phyloP scores from a whole-genome alignment of 2,888 invertebrate species.

The Drosophila niveifrons region DNA sequence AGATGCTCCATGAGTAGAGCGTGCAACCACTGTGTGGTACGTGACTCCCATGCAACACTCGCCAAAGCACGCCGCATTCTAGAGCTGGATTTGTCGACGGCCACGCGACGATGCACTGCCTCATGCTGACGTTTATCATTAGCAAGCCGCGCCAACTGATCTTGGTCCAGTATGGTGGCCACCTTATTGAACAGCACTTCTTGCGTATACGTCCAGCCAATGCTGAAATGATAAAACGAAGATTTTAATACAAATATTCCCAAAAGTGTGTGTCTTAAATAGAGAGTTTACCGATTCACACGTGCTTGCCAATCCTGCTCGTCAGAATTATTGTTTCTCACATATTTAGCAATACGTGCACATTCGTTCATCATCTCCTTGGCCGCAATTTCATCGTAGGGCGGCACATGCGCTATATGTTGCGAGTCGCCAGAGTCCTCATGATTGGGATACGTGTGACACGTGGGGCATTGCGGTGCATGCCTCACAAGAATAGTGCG shows the following conservation, averaged over 20 bases:
- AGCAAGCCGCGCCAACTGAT: slow-evolving; percentile 89
- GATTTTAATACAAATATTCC: not conserved
- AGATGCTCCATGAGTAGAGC: slow-evolving; percentile 89
- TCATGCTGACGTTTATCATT: slow-evolving; percentile 88
- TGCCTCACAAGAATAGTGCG: slow-evolving; percentile 83
- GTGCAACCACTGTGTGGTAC: slow-evolving; percentile 92
- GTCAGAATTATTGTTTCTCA: slow-evolving; percentile 86
- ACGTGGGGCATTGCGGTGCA: slow-evolving; percentile 84
- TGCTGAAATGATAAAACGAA: slow-evolving; percentile 79
- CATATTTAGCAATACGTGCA: slow-evolving; percentile 88
- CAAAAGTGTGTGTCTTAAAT: not conserved
- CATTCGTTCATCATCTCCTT: slow-evolving; percentile 90
- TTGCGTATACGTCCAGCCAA: slow-evolving; percentile 88
- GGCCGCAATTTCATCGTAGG: slow-evolving; percentile 88
- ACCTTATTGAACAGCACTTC: slow-evolving; percentile 89
- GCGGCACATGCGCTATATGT: slow-evolving; percentile 85
- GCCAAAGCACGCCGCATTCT: slow-evolving; percentile 89
- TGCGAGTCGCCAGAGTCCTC: slow-evolving; percentile 86
- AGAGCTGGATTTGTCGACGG: slow-evolving; percentile 90
- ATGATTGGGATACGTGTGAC: slow-evolving; percentile 83
- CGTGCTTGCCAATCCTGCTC: slow-evolving; percentile 90
- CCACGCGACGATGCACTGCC: slow-evolving; percentile 89
- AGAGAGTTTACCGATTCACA: slow-evolving; percentile 87
- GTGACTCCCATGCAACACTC: slow-evolving; percentile 90
- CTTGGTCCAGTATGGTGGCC: slow-evolving; percentile 88